Evolutionary conservation across 53 echinoderm and acorn worm genomes (phyloP).

Genomic region (Pentamera pediparva): DNA sequence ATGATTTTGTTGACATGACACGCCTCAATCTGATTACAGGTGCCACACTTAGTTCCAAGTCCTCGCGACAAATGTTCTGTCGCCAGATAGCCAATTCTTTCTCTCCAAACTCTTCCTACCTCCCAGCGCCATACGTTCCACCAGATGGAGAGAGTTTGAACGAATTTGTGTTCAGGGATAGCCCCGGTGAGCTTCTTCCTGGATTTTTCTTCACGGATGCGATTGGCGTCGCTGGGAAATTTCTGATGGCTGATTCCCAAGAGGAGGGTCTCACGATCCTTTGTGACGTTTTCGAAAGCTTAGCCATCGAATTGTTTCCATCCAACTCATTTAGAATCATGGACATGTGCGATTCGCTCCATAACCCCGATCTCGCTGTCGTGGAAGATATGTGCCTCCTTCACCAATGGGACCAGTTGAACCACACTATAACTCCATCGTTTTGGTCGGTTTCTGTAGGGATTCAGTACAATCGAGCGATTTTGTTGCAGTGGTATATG

Average conservation of each 20-base stretch:
- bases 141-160: not conserved
- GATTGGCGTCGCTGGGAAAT: not conserved
- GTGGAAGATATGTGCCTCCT: not conserved
- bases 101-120: not conserved
- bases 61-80: not conserved
- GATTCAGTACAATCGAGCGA: not conserved
- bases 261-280: not conserved
- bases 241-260: not conserved
- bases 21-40: not conserved
- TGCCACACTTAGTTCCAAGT: not conserved
- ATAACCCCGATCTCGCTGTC: not conserved
- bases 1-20: not conserved
- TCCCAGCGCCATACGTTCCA: not conserved
- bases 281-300: not conserved
- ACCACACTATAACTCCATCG: not conserved
- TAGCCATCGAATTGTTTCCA: not conserved
- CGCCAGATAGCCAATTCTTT: not conserved
- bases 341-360: not conserved
- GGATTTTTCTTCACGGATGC: not conserved
- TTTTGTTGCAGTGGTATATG: not conserved
- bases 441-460: not conserved
- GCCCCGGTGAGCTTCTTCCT: not conserved
- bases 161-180: not conserved
- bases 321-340: not conserved
- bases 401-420: too few species aligned